Percentiles rank a stretch among this genome's conserved stretches.
These are phyloP conservation scores for Carettochelys insculpta DNA, from an alignment of 2,113 vertebrate genomes.

Conservation along the genomic window DNA sequence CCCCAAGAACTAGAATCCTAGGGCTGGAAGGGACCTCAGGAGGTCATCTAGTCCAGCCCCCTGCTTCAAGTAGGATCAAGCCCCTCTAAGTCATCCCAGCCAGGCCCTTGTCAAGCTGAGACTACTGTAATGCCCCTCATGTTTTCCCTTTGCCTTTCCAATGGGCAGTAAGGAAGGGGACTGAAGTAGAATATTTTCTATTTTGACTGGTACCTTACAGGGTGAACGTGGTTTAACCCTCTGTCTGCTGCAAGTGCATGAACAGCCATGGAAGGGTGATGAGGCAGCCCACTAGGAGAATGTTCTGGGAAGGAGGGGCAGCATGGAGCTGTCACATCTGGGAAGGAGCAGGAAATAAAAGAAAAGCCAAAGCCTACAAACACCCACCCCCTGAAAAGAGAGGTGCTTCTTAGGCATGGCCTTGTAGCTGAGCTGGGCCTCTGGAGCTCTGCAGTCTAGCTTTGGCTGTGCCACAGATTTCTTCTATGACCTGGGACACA, in stretches of 20 bases:
- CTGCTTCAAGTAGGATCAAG: no score
- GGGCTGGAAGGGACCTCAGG: no score
- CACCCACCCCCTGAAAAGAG: not conserved
- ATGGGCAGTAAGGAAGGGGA: not conserved
- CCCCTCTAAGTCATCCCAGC: no score
- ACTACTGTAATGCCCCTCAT: not conserved
- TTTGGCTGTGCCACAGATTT: not conserved
- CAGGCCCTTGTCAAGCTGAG: no score
- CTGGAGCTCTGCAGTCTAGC: not conserved
- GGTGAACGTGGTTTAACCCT: not conserved
- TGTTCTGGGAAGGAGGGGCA: not conserved
- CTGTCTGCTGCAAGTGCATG: not conserved
- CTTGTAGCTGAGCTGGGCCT: not conserved
- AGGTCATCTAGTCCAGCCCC: no score
- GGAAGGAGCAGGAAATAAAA: not conserved
- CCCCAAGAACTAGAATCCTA: not conserved
- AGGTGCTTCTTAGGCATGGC: not conserved
- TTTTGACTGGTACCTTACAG: not conserved
- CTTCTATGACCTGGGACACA: not conserved
- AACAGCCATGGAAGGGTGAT: not conserved
- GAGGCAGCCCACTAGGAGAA: not conserved
- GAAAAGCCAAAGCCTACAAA: not conserved
- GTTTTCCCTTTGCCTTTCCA: not conserved
- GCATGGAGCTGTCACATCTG: not conserved
- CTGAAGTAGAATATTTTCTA: not conserved